Base-by-base conservation (phyloP, 2,113 vertebrate species). In the Pardalotus punctatus region DNA sequence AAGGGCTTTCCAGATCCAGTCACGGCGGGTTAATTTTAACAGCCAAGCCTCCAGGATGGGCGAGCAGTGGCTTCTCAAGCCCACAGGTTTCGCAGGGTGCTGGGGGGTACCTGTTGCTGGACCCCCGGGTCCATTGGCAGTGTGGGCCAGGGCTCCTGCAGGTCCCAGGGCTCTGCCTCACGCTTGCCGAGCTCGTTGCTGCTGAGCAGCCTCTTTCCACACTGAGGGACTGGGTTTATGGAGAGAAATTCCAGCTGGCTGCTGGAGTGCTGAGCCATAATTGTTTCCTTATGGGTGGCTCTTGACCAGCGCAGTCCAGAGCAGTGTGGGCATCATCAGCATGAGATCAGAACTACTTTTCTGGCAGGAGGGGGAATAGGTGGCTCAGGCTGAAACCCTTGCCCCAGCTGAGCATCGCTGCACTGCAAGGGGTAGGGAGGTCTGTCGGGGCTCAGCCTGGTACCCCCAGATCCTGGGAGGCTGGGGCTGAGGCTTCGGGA, bases 241-340 rank as follows among this genome's bases (percentile, higher is more conserved):
- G 73, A 50, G 81, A 84, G 81, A 74, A 84, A 94, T 95, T 94
- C 94, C 92, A 94, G 92, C 56, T 7, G 0, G 60, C 81, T 77
- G 86, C 66, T 0, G 14, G 66, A 92, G 79, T 6, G 7, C 90
- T 5, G 42, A 86, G 86, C 66, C 6, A 0, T 93, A 89, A 93
- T 93, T 43, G 1, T 71, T 96, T 96, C 92, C 90, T 86, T 84
- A 60, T 72, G 93, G 81, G 65, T 71, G 94, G 73, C 56, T 91
- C 33, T 81, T 94, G 91, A 73, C 93, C 94, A 66, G 40, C 12
- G 0, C 56, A 0, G 1, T 70, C 76, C 48, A 12, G 73, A 92
- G 85, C 78, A 53, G 35, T 1, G 1, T 13, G 15, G 80, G 66
- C 79, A 88, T 67, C 10, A 0, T 64, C 6, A 4, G 28, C 1